Conservation (phyloP, 23 tunicate genomes). For the Trididemnum nubilum region DNA sequence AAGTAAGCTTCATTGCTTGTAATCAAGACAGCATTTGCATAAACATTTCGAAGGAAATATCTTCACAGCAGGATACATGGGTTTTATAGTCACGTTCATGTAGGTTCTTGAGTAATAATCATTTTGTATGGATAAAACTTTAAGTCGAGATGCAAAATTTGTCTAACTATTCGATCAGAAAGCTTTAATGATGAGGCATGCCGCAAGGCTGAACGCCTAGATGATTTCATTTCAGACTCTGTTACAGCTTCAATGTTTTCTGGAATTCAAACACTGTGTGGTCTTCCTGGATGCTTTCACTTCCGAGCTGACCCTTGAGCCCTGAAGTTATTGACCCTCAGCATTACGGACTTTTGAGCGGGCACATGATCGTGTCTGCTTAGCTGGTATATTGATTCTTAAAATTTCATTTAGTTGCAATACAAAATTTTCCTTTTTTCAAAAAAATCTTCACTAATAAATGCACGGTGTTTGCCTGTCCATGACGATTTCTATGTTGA, state of each 20-base stretch:
- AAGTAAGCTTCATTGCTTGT: conserved; percentile 16
- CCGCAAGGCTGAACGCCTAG: not conserved
- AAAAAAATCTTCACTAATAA: not conserved
- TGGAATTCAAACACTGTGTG: conserved; percentile 20
- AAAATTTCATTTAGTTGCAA: not conserved
- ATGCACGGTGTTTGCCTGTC: conserved; percentile 20
- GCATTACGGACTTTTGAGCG: conserved; percentile 8
- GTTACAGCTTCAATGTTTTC: conserved; percentile 2
- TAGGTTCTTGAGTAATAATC: conserved; percentile 22
- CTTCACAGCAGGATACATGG: not conserved
- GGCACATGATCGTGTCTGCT: conserved; percentile 17
- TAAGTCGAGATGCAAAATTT: conserved; percentile 18
- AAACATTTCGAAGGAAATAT: conserved; percentile 22
- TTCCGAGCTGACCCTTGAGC: conserved; percentile 13
- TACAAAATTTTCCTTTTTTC: not conserved
- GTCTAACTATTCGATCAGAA: conserved; percentile 6
- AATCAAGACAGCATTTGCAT: conserved; percentile 33
- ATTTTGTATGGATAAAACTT: conserved; percentile 24
- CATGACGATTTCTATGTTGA: not conserved
- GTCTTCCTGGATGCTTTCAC: conserved; percentile 23
- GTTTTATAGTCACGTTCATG: conserved; percentile 23
- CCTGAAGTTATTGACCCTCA: conserved; percentile 25
- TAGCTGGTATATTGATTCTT: not conserved
- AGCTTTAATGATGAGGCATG: conserved; percentile 3
- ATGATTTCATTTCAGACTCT: not conserved